Evolutionary conservation across 2,113 vertebrate genomes (phyloP), one percentile per base, ranked within the genome.

Genomic region (Callipepla squamata): DNA sequence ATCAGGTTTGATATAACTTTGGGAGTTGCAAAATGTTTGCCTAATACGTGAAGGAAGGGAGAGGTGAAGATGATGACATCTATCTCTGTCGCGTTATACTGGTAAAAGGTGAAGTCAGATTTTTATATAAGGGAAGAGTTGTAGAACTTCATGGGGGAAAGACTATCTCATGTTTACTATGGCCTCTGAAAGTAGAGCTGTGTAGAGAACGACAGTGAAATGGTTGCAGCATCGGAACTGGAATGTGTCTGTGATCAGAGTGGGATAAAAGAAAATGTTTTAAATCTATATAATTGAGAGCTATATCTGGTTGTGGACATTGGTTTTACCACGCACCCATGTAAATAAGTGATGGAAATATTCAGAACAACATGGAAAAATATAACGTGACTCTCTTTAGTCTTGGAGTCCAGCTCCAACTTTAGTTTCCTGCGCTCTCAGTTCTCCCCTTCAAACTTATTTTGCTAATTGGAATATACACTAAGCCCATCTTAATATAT

Each of bases 81-180:
- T 65, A 2, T 6, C 2, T 53, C 51, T 51, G 5, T 67, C 26
- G 32, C 57, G 19, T 48, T 61, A 2, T 9, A 5, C 19, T 32
- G 14, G 17, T 65, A 79, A 94, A 80, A 82, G 36, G 17, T 59
- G 51, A 50, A 72, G 55, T 63, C 1, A 0, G 67, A 2, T 32
- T 93, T 89, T 79, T 55, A 55, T 45, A 16, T 28, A 14, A 28
- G 28, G 50, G 9, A 8, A 1, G 63, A 63, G 22, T 6, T 9
- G 19, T 30, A 36, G 28, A 11, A 32, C 44, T n/a, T 59, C 5
- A 5, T 45, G 25, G 44, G 48, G 38, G 15, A 12, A 67, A n/a
- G 50, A 3, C 22, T 30, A 1, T 63, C 16, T 51, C 53, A 3
- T 0, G 2, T 36, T 3, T 53, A 3, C 53, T 66, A 4, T 12